Base-by-base conservation (phyloP, 2,888 invertebrate species). In the Cheilosia vernalis region DNA sequence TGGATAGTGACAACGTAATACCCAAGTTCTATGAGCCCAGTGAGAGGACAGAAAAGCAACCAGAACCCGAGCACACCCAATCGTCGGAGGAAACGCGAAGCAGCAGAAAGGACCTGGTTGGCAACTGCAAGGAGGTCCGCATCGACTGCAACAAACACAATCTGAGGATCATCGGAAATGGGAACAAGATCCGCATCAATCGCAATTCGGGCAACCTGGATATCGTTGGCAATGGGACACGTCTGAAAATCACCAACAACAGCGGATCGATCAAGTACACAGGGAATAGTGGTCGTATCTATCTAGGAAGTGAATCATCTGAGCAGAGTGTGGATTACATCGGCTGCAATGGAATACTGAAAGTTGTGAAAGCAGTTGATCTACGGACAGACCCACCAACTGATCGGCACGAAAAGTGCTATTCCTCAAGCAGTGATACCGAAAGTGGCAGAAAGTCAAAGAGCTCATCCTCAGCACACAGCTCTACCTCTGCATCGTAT, bases 211-310 rank as follows among this genome's bases (percentile, higher is more conserved):
- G 91, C n/a, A 89, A 88, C 37, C 77, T 92, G 44, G 89, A 90
- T 53, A 88, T 92, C 10, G 89, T 92, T 66, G 92, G 92, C 21
- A 92, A 92, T 77, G 88, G 88, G 44, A 91, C 90, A 47, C 88
- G 89, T 37, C 88, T 92, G 15, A 92, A 92, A 84, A 91, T 92
- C n/a, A 88, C 88, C 24, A 87, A 88, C 17, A 92, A 92, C 66
- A 87, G 87, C 55, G 92, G 91, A 0, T 42, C 87, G 15, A 87
- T 92, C 7, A 90, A 89, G 60, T 92, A 91, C 72, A 91, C 89
- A 42, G 92, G 92, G 15, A 92, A 92, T 60, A 89, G 90, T 88
- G 92, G 92, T 4, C 90, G 91, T 58, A 90, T 92, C 64, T 90
- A 90, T 58, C 82, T 92, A 78, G 91, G 92, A 55, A 89, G 88